Conservation (phyloP, 1,140 invertebrate genomes). For the Leptopilina boulardi region DNA sequence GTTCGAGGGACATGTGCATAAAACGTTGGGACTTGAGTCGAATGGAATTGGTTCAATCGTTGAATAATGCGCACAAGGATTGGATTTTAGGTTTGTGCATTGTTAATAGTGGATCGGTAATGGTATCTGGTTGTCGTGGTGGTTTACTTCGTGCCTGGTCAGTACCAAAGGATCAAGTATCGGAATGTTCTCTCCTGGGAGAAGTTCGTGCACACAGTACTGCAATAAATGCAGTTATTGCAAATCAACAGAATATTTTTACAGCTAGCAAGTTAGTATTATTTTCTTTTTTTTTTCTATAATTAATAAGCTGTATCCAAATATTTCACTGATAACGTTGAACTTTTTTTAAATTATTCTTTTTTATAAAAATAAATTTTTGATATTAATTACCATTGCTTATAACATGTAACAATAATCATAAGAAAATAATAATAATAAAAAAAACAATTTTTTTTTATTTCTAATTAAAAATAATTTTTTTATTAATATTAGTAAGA, state of each 20-base stretch:
- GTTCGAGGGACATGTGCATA: conserved; percentile 90
- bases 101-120: conserved; percentile 78
- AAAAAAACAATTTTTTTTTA: too few species aligned
- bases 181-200: conserved; percentile 79
- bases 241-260: conserved; percentile 85
- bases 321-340: too few species aligned
- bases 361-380: too few species aligned
- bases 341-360: too few species aligned
- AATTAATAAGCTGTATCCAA: neutral
- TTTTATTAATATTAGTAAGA: too few species aligned
- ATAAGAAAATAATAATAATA: too few species aligned
- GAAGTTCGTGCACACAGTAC: conserved; percentile 85
- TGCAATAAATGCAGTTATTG: conserved; percentile 86
- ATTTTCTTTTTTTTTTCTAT: neutral
- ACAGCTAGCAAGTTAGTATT: conserved; percentile 84
- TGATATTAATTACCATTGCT: too few species aligned
- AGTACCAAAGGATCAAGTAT: conserved; percentile 67
- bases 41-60: conserved; percentile 83
- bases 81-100: conserved; percentile 89
- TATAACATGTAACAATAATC: too few species aligned
- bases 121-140: conserved; percentile 87
- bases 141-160: conserved; percentile 81
- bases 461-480: too few species aligned
- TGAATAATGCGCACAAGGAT: conserved; percentile 92
- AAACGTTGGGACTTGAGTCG: conserved; percentile 90